Base-by-base conservation (phyloP, 1,140 invertebrate genomes). In the Penaeus chinensis region DNA sequence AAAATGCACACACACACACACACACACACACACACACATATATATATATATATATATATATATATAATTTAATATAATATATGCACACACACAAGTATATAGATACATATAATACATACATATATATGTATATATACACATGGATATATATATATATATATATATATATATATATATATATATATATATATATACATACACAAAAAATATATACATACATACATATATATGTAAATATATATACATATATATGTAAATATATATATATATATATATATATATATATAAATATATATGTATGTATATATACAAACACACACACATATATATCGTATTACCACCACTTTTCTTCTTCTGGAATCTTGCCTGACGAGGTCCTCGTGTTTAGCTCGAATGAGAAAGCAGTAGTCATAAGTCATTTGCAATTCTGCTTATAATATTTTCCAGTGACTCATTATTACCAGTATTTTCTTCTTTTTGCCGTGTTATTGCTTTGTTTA, bases 261-360 rank as follows among this genome's bases (percentile, higher is more conserved):
- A 61, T 79, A 61, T 79, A 79, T 79, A 79, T 61, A 79, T 79
- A 79, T 61, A 79, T 79, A 79, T 61, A 60, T 79, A 79, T 61
- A 79, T 79, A 79, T 61, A 79, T 79, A 79, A 16, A 79, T 79
- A 79, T 61, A 79, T 79, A 79, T 79, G 61, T 79, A 79, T 79
- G n/a, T 79, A 79, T 61, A 54, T 61, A 79, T 61, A 54, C 18
- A 47, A 0, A 42, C 60, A 19, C 24, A 79, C 8, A 79, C 22
- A 79, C 24, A 79, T 79, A 60, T 79, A 47, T 79, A 79, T 42
- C 24, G 10, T 77, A 77, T 37, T 32, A 54, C 54, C 54, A 11
- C 54, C 54, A 54, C 54, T 54, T 77, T 27, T 77, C 20, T 77
- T 16, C 37, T 16, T 77, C n/a, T 77, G 20, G 20, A 79, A 54